Base-by-base conservation (phyloP, 2,888 invertebrate species). In the Hydropsyche betteni region DNA sequence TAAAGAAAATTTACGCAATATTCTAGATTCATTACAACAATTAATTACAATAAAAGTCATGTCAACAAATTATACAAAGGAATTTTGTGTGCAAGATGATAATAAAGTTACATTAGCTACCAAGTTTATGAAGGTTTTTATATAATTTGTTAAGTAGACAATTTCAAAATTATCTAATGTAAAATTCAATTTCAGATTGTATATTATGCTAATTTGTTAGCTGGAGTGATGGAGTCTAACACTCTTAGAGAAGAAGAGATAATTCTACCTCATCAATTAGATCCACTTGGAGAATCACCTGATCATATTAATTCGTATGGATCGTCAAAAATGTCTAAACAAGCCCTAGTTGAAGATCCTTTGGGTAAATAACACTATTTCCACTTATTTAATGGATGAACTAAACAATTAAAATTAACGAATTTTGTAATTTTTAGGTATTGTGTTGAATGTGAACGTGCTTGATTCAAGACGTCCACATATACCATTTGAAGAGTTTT, bases 401-500 rank as follows among this genome's bases (percentile, higher is more conserved):
- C 2, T 24, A 24, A 24, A 24, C 2, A 24, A 24, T 24, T 24
- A 24, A 2, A 24, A 24, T 24, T 2, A 24, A 24, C 24, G 2
- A 24, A 2, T 80, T 83, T 82, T 81, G 10, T 58, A 24, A 7
- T 86, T 86, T 44, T 80, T 85, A 87, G 94, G 91, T 78, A 86
- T 89, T 80, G 93, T 92, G 86, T 88, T 97, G 81, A 91, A 91
- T 81, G 88, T 95, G 80, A 90, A 91, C 82, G 90, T 92, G 33
- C 85, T 95, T 81, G 95, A 97, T 83, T 93, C 95, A 83, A 90
- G 96, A 69, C 91, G 90, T 82, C 97, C 97, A 52, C 89, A 91
- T 81, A 89, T 98, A 83, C 91, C 94, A 75, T 95, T 94, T 82
- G 92, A 93, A 79, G 97, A 97, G 82, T 98, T 98, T 86, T 96